These are phyloP conservation scores for Salvelinus namaycush DNA, from an alignment of 2,113 vertebrate species.

Conservation along the genomic window DNA sequence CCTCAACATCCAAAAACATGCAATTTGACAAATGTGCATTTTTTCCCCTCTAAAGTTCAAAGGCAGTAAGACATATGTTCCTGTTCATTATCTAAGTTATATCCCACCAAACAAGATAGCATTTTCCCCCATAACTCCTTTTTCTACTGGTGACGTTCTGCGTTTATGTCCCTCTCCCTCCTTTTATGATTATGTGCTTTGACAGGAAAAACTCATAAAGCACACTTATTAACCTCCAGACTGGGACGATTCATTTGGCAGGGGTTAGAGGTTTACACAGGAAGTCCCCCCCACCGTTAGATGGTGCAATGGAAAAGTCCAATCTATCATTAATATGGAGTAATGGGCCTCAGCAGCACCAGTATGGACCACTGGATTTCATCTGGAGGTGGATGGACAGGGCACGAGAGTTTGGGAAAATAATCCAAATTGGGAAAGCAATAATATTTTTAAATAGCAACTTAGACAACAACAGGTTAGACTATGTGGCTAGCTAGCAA, in stretches of 20 bases:
- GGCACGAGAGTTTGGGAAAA: too few species aligned
- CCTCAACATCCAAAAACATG: neutral
- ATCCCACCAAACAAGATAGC: constrained; percentile 43
- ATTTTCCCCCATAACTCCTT: constrained; percentile 39
- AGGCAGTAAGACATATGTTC: constrained; percentile 40
- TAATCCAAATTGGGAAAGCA: too few species aligned
- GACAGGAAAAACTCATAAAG: constrained; percentile 71
- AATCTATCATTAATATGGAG: neutral
- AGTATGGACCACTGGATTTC: too few species aligned
- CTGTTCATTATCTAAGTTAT: constrained; percentile 49
- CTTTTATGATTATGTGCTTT: constrained; percentile 59
- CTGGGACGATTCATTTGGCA: constrained; percentile 67
- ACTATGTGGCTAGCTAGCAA: too few species aligned
- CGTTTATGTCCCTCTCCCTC: constrained; percentile 10
- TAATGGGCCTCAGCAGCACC: too few species aligned
- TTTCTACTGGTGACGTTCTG: constrained; percentile 40
- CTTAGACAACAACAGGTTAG: too few species aligned
- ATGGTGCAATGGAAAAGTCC: neutral
- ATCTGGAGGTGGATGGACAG: too few species aligned
- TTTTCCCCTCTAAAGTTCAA: constrained; percentile 36
- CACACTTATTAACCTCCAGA: constrained; percentile 56
- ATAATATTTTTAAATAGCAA: too few species aligned
- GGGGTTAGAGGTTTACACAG: constrained; percentile 59
- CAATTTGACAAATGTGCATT: neutral
- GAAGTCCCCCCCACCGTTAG: constrained; percentile 49